These are phyloP conservation scores for Cactoblastis cactorum DNA, from an alignment of 2,888 invertebrate species.

Conservation along the genomic window DNA sequence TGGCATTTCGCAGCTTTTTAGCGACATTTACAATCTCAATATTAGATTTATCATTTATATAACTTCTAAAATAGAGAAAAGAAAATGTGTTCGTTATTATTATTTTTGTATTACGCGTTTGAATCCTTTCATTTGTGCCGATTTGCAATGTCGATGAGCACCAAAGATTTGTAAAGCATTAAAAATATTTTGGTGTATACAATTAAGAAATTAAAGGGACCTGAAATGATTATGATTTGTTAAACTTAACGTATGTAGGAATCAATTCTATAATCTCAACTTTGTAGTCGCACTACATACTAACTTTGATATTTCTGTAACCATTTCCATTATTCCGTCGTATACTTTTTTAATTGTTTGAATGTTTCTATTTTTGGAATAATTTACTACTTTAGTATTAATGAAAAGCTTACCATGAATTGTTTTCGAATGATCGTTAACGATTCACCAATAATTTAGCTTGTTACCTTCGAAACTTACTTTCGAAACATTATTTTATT, in stretches of 20 bases:
- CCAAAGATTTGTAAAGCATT: conserved; percentile 76
- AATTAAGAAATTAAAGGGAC: conserved; percentile 78
- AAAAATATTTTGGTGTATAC: conserved; percentile 72
- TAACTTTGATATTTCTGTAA: conserved; percentile 55
- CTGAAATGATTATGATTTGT: conserved; percentile 74
- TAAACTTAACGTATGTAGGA: conserved; percentile 70
- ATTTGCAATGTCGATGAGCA: conserved; percentile 73
- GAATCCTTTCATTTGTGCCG: conserved; percentile 63
- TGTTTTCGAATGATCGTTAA: conserved; percentile 43
- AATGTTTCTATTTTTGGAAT: conserved; percentile 64
- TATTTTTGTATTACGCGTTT: conserved; percentile 52
- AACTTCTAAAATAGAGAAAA: conserved; percentile 53
- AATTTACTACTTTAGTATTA: conserved; percentile 61
- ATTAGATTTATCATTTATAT: conserved; percentile 64
- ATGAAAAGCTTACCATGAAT: conserved; percentile 52
- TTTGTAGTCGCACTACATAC: conserved; percentile 47
- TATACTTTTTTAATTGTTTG: conserved; percentile 47
- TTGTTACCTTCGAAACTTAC: conserved; percentile 48
- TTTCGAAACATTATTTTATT: conserved; percentile 44
- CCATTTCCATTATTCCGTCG: conserved; percentile 56
- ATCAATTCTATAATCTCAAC: conserved; percentile 76
- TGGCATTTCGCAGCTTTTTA: conserved; percentile 73
- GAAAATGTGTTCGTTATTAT: conserved; percentile 74
- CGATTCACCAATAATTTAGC: conserved; percentile 25
- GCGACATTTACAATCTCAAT: conserved; percentile 72